phyloP scores from a whole-genome alignment of 1,140 invertebrate genomes.

The Nephotettix cincticeps region DNA sequence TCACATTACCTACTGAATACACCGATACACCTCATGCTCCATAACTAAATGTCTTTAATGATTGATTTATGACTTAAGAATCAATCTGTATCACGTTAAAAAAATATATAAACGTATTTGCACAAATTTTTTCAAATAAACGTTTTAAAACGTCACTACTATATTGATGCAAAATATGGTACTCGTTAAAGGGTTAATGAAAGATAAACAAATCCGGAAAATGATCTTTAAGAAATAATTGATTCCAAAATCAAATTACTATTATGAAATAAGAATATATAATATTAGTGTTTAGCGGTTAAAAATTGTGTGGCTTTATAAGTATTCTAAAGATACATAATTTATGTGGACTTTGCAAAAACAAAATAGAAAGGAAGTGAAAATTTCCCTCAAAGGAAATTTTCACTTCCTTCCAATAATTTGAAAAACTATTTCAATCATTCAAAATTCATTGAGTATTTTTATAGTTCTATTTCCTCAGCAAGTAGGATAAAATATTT shows the following conservation, averaged over 20 bases:
- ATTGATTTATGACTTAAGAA: too few relatives aligned
- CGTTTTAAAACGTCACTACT: too few relatives aligned
- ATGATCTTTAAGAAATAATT: neutral
- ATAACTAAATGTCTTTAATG: too few relatives aligned
- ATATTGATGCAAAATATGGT: too few relatives aligned
- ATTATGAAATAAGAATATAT: neutral
- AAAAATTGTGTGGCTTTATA: neutral
- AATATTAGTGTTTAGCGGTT: neutral
- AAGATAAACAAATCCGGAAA: neutral
- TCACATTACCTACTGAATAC: neutral
- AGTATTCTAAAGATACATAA: neutral
- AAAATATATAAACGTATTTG: neutral
- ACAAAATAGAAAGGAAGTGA: too few relatives aligned
- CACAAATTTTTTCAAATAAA: too few relatives aligned
- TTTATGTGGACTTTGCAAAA: neutral
- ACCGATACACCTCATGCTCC: neutral
- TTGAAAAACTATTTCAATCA: neutral
- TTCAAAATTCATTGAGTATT: neutral
- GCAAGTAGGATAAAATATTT: neutral
- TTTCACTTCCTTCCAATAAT: neutral
- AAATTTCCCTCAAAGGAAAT: neutral
- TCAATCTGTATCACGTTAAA: too few relatives aligned
- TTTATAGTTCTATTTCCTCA: neutral
- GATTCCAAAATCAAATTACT: neutral
- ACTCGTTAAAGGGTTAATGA: too few relatives aligned